These are phyloP conservation scores for Sebastes melanostomus DNA, from an alignment of 2,797 vertebrate genomes.

Conservation along the genomic window DNA sequence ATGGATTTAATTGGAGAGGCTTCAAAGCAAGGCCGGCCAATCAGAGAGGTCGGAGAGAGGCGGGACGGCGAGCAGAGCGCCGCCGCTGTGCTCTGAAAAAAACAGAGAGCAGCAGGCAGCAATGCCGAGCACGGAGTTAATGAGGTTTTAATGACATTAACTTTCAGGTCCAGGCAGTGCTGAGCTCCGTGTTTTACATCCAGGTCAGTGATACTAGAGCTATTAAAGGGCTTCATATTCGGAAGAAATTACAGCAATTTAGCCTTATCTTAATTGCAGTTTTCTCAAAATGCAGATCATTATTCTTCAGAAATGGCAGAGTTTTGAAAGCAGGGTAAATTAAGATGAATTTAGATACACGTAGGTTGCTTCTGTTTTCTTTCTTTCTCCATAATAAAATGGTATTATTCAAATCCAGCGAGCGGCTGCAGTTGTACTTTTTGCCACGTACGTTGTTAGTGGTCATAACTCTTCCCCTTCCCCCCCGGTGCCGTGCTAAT, in stretches of 20 bases:
- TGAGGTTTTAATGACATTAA: slow-evolving; percentile 63
- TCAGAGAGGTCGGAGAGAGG: slow-evolving; percentile 35
- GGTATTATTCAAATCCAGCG: slow-evolving; percentile 22
- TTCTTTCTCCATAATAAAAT: slow-evolving; percentile 5
- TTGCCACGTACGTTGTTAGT: background rate
- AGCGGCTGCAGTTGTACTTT: slow-evolving; percentile 6
- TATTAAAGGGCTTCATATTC: background rate
- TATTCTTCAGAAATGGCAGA: background rate
- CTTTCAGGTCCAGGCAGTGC: slow-evolving; percentile 33
- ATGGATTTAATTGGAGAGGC: slow-evolving; percentile 63
- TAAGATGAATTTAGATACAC: slow-evolving; percentile 13
- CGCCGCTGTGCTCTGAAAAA: background rate
- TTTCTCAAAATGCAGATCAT: background rate
- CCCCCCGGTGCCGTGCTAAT: slow-evolving; percentile 23
- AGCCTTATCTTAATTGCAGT: background rate
- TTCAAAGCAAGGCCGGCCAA: slow-evolving; percentile 53
- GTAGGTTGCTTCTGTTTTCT: background rate
- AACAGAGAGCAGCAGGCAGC: slow-evolving; percentile 17
- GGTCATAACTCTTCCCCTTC: slow-evolving; percentile 20
- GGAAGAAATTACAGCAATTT: background rate
- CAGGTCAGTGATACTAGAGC: slow-evolving; percentile 15
- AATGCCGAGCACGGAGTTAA: slow-evolving; percentile 36
- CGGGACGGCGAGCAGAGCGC: background rate
- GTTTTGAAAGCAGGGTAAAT: slow-evolving; percentile 4
- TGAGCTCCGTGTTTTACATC: slow-evolving; percentile 48